Conservation (phyloP, 2,113 vertebrate genomes). For the Hiodon tergisus region DNA sequence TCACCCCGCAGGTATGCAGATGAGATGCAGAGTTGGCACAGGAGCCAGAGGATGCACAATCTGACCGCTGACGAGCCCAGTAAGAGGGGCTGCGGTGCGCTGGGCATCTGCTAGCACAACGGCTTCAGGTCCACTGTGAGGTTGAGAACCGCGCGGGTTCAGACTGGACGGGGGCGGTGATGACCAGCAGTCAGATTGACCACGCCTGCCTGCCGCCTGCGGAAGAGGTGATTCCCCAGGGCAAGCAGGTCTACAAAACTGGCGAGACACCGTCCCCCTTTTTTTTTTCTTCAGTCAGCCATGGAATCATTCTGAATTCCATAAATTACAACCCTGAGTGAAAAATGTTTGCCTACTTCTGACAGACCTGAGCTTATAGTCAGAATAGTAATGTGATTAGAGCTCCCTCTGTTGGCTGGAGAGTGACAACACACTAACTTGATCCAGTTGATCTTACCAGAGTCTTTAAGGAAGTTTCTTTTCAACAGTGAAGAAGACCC, state of each 20-base stretch:
- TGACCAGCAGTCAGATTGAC: slow-evolving; percentile 41
- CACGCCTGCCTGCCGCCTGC: slow-evolving; percentile 59
- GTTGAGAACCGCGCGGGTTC: slow-evolving; percentile 65
- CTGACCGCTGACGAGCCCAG: slow-evolving; percentile 53
- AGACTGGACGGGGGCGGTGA: slow-evolving; percentile 53
- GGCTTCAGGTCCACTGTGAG: slow-evolving; percentile 62
- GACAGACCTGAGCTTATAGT: neutral
- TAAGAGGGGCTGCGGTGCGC: slow-evolving; percentile 51
- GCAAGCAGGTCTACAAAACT: slow-evolving; percentile 60
- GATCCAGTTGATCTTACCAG: neutral
- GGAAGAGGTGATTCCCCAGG: slow-evolving; percentile 54
- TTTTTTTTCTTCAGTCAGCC: neutral
- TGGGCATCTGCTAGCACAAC: slow-evolving; percentile 59
- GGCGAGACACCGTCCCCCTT: slow-evolving; percentile 31
- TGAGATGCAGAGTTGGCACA: slow-evolving; percentile 63
- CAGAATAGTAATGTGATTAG: neutral
- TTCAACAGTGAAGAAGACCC: too few relatives aligned
- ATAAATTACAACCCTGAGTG: neutral
- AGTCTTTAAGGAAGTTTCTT: too few relatives aligned
- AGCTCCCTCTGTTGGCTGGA: slow-evolving; percentile 7
- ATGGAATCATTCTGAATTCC: neutral
- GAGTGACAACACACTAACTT: neutral
- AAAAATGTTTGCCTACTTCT: neutral
- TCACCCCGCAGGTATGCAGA: slow-evolving; percentile 56
- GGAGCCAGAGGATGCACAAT: slow-evolving; percentile 71